Conservation (phyloP, 2,888 invertebrate genomes). For the Lobophora halterata region DNA sequence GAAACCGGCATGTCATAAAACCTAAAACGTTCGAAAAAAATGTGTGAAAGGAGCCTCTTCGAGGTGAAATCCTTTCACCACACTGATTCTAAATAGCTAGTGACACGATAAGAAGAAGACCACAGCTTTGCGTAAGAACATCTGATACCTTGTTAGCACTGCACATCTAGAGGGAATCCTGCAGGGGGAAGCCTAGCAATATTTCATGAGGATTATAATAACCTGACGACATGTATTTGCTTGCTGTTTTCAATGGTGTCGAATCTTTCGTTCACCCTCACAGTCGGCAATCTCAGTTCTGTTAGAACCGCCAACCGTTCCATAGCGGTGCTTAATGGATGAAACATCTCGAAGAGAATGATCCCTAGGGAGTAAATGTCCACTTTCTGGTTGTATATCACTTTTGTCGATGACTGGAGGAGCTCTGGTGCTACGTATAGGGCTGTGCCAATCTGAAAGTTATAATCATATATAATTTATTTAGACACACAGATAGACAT, state of each 20-base stretch:
- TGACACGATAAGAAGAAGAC: too few species aligned
- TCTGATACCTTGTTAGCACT: too few species aligned
- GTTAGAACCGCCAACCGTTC: slow-evolving; percentile 91
- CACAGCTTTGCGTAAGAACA: too few species aligned
- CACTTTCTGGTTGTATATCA: slow-evolving; percentile 93
- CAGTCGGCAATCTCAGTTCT: slow-evolving; percentile 85
- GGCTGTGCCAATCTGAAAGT: slow-evolving; percentile 92
- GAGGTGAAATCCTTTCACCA: too few species aligned
- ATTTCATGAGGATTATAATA: too few species aligned
- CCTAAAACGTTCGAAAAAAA: too few species aligned
- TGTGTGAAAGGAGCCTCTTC: too few species aligned
- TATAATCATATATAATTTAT: background rate
- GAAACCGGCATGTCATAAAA: too few species aligned
- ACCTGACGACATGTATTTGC: slow-evolving; percentile 83
- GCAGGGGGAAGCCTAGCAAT: too few species aligned
- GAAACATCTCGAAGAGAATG: slow-evolving; percentile 97
- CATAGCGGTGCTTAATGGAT: slow-evolving; percentile 92
- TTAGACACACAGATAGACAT: too few species aligned
- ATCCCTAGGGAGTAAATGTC: slow-evolving; percentile 94
- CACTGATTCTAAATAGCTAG: too few species aligned
- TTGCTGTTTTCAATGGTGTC: slow-evolving; percentile 76
- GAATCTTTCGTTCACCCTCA: slow-evolving; percentile 87
- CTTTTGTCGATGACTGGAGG: slow-evolving; percentile 84
- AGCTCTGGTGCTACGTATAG: slow-evolving; percentile 98
- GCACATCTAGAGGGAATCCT: too few species aligned